Base-by-base conservation (phyloP, 2,888 invertebrate species). In the Heteromurus nitidus region DNA sequence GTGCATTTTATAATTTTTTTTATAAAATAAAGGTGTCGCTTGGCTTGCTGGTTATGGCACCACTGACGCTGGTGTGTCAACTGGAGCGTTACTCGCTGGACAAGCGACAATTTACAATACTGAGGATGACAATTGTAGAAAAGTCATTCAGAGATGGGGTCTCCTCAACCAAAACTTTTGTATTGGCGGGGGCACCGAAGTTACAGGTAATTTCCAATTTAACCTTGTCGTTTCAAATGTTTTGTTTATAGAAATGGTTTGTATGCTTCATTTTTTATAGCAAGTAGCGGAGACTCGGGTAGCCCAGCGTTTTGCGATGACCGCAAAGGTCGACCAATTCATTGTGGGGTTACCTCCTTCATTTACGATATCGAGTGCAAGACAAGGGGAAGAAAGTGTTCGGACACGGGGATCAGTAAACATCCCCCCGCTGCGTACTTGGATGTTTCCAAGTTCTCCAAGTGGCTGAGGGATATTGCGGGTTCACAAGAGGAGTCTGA, bases 311-410 rank as follows among this genome's bases (percentile, higher is more conserved):
- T 76, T 28, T 76, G 76, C 47, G 76, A 76, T 20, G 76, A 76
- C 42, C 53, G 16, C 9, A 76, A 76, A 68, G 76, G 76, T 31
- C 22, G 68, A 58, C 76, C 76, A 13, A 30, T 76, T 1, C 76
- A 76, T 31, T 76, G 76, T 22, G 76, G 76, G 13, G 60, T 76
- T 1, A 76, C 76, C 0, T 76, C 76, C 9, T 76, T 76, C 47
- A 76, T 76, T 60, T 76, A 44, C 31, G 76, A 76, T 28, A 68
- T 76, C 47, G 76, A 76, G 26, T 76, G 76, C n/a, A 76, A 76
- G 68, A 76, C 31, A 1, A 68, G 76, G 20, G 76, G 76, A 1
- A 18, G 68, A 28, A 76, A 30, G 47, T 76, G 76, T n/a, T 42
- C 68, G 3, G 47, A 68, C 22, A 47, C 67, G 30, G 76, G 76